phyloP scores from a whole-genome alignment of 2,797 vertebrate genomes.

The Enteromius fasciolatus region DNA sequence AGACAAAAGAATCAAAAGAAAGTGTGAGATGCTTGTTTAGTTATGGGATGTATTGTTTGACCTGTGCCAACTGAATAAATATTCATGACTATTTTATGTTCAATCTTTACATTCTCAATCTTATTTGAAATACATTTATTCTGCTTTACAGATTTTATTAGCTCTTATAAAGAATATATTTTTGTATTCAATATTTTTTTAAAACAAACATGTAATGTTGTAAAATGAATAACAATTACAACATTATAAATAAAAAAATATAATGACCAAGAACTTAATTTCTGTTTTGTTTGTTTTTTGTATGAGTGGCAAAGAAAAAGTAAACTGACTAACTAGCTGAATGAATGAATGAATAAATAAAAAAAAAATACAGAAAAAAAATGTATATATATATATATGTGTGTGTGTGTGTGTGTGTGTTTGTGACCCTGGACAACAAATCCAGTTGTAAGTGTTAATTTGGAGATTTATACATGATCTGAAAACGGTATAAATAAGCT shows the following conservation, averaged over 20 bases:
- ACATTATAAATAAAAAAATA: background rate
- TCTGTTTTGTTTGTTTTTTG: background rate
- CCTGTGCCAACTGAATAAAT: background rate
- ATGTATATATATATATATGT: too few relatives aligned
- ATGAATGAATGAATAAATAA: too few relatives aligned
- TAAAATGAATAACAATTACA: background rate
- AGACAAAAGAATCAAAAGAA: background rate
- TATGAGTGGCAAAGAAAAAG: background rate
- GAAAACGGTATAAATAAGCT: too few relatives aligned
- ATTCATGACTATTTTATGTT: background rate
- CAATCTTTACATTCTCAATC: background rate
- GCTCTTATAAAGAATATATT: background rate
- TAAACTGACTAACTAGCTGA: background rate
- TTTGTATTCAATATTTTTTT: background rate
- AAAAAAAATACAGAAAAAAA: too few relatives aligned
- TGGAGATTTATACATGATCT: too few relatives aligned
- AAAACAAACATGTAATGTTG: background rate
- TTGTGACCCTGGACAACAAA: too few relatives aligned
- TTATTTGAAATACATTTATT: background rate
- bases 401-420: too few relatives aligned
- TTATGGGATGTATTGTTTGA: background rate
- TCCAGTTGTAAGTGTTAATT: too few relatives aligned
- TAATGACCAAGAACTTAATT: background rate
- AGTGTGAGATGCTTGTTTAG: accelerated
- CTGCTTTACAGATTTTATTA: background rate